Conservation (phyloP, 2,888 invertebrate species). For the Lypha dubia region DNA sequence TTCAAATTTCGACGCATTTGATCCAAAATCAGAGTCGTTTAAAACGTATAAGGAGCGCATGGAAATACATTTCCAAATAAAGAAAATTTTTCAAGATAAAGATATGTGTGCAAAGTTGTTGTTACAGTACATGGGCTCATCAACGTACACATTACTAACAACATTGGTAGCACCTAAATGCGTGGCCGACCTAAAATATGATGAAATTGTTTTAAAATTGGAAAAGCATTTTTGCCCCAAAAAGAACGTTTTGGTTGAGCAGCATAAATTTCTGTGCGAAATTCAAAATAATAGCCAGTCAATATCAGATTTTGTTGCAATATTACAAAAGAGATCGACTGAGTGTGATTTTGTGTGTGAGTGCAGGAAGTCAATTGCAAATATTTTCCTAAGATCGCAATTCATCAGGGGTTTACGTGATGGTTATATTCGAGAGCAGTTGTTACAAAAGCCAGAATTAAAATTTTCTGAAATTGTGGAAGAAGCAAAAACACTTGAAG, state of each 20-base stretch:
- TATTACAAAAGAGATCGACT: constrained; percentile 35
- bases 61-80: constrained; percentile 10
- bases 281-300: not conserved
- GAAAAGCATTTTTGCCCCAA: not conserved
- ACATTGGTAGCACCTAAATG: constrained; percentile 50
- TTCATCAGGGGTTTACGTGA: constrained; percentile 62
- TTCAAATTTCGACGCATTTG: constrained; percentile 43
- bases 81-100: constrained; percentile 24
- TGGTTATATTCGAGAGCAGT: constrained; percentile 52
- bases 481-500: constrained; percentile 56
- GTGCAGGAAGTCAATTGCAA: constrained; percentile 48
- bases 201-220: constrained; percentile 27
- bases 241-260: constrained; percentile 7
- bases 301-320: constrained; percentile 28
- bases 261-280: not conserved
- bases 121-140: constrained; percentile 49
- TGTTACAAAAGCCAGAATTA: constrained; percentile 47
- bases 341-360: constrained; percentile 45
- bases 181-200: constrained; percentile 42
- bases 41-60: constrained; percentile 18
- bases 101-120: constrained; percentile 51
- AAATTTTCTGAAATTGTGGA: constrained; percentile 46
- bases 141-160: constrained; percentile 40
- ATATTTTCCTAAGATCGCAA: constrained; percentile 61
- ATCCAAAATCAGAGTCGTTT: constrained; percentile 44